Evolutionary conservation across 2,797 vertebrate genomes (phyloP), one percentile per base, ranked within the genome.

Genomic region (Loris lydekkerianus): DNA sequence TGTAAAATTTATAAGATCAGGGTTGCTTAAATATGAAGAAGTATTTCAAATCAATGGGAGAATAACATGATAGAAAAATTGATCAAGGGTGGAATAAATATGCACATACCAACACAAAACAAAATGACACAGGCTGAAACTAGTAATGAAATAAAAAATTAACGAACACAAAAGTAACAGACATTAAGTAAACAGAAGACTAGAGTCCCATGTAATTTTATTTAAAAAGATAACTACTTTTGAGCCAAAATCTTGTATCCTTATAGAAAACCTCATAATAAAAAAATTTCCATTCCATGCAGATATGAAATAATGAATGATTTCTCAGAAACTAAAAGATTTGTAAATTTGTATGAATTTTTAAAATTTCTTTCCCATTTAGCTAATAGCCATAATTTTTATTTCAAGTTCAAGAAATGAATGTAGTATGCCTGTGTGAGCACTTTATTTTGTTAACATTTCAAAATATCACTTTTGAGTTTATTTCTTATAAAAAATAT

Each of bases 361-460:
- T 46, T 61, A 95, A 81, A 89, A 27, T 60, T 81, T 83, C 56
- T 58, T 49, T 80, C 10, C 2, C 49, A 37, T 18, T 94, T 81
- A 78, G 87, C 4, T 40, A 91, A 77, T 85, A 81, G 61, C 21
- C 37, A 61, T 13, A 81, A 89, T 80, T 17, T 86, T 11, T 56
- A 72, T 60, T 87, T 96, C 34, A 92, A 73, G 40, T 60, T 67
- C 46, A 72, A 87, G 20, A 65, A 86, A 70, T 76, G 13, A 96
- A 53, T 34, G 7, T 49, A 78, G 29, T 13, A 17, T 81, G 27
- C 5, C 13, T 91, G 88, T 80, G 58, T 29, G 15, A 60, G 10
- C 43, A 83, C 21, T 37, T 94, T 65, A 58, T 86, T 90, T 91
- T 67, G 40, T 31, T 43, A 85, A 14, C 5, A 49, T 93, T 92